These are phyloP conservation scores for Polypterus bichir DNA, from an alignment of 2,113 vertebrate genomes.

Conservation along the genomic window DNA sequence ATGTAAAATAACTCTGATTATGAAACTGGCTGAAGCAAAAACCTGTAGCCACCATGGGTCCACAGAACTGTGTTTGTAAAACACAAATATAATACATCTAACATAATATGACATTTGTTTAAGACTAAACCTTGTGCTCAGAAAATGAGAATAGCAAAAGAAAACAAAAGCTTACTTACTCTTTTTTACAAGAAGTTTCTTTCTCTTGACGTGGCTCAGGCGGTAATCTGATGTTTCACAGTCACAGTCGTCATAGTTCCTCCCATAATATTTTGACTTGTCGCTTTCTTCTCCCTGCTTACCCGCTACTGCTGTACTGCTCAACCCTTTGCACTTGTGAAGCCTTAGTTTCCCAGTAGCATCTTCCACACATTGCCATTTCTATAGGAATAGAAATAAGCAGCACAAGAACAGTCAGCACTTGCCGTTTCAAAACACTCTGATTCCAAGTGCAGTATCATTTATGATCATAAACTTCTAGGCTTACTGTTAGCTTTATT, in stretches of 20 bases:
- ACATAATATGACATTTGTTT: no score
- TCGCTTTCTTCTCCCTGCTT: constrained; percentile 55
- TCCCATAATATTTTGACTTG: constrained; percentile 47
- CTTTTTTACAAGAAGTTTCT: constrained; percentile 68
- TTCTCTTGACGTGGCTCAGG: constrained; percentile 47
- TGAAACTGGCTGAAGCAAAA: no score
- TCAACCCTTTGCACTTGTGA: constrained; percentile 81
- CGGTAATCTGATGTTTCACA: constrained; percentile 52
- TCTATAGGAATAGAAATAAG: constrained; percentile 41
- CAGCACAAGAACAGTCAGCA: neutral
- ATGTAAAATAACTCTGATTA: no score
- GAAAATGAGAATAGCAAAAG: neutral
- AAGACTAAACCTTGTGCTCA: neutral
- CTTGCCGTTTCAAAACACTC: no score
- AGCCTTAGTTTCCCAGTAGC: constrained; percentile 72
- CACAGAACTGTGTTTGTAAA: no score
- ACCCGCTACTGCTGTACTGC: constrained; percentile 39
- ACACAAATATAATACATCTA: no score
- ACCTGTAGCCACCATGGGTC: no score
- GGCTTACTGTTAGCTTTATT: no score
- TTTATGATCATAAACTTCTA: no score
- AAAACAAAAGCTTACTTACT: constrained; percentile 44
- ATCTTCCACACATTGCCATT: constrained; percentile 94
- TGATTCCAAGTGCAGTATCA: no score
- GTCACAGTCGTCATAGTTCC: constrained; percentile 43